Evolutionary conservation across 92 coral and sea anemone species (phyloP).

Genomic region (Zoanthus sociatus): DNA sequence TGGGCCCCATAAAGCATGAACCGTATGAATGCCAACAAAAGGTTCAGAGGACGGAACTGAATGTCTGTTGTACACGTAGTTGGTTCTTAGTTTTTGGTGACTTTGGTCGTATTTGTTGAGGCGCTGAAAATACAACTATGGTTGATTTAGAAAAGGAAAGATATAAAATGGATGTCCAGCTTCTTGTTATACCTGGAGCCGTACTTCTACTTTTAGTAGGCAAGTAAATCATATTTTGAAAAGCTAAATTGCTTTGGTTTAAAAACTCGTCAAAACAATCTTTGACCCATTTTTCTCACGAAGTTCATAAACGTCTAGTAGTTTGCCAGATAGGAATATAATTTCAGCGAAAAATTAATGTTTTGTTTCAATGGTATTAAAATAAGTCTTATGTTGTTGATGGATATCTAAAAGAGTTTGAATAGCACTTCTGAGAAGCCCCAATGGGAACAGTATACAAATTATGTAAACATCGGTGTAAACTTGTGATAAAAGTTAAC

Average conservation of each 20-base stretch:
- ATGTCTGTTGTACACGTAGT: constrained; percentile 27
- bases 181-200: constrained; percentile 88
- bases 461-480: too few species aligned
- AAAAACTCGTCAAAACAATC: background rate
- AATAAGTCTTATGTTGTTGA: too few species aligned
- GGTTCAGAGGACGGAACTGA: background rate
- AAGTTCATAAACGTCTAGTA: too few species aligned
- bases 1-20: background rate
- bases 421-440: too few species aligned
- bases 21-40: constrained; percentile 8
- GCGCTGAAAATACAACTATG: constrained; percentile 51
- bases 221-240: constrained; percentile 46
- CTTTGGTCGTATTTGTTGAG: background rate
- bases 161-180: constrained; percentile 85
- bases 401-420: too few species aligned
- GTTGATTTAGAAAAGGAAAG: constrained; percentile 86
- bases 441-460: too few species aligned
- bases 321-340: background rate
- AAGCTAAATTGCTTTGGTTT: background rate
- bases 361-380: too few species aligned
- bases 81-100: background rate
- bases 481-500: too few species aligned
- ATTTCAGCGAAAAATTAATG: background rate
- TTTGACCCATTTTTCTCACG: too few species aligned
- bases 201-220: constrained; percentile 79